These are phyloP conservation scores for Anniella stebbinsi DNA, from an alignment of 2,797 vertebrate species.

Conservation along the genomic window DNA sequence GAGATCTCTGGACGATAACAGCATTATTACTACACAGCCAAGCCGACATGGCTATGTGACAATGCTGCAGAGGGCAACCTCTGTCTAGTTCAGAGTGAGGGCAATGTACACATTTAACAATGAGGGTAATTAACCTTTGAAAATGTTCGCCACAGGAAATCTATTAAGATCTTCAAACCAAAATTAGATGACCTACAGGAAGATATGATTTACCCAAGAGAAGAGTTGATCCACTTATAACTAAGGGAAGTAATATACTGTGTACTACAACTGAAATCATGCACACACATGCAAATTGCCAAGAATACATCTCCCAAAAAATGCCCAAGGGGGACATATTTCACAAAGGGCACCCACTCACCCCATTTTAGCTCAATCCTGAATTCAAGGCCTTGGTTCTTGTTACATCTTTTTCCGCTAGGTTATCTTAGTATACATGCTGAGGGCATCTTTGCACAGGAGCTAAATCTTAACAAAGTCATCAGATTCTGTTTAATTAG, in stretches of 20 bases:
- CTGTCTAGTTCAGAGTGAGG: neutral
- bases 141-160: neutral
- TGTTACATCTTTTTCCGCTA: neutral
- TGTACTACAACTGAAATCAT: neutral
- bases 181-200: neutral
- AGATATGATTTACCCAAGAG: neutral
- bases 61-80: neutral
- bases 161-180: neutral
- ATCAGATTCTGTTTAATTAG: neutral
- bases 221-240: neutral
- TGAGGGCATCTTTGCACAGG: neutral
- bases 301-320: no score
- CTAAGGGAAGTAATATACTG: neutral
- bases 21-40: neutral
- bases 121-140: neutral
- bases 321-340: neutral
- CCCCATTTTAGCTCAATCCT: neutral
- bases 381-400: neutral
- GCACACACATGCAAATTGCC: neutral
- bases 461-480: neutral
- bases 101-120: neutral
- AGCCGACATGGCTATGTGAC: neutral
- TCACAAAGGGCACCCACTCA: conserved; percentile 34
- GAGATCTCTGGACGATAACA: neutral
- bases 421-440: neutral